phyloP scores from a whole-genome alignment of 2,888 invertebrate species.

The Amphiduros pacificus region DNA sequence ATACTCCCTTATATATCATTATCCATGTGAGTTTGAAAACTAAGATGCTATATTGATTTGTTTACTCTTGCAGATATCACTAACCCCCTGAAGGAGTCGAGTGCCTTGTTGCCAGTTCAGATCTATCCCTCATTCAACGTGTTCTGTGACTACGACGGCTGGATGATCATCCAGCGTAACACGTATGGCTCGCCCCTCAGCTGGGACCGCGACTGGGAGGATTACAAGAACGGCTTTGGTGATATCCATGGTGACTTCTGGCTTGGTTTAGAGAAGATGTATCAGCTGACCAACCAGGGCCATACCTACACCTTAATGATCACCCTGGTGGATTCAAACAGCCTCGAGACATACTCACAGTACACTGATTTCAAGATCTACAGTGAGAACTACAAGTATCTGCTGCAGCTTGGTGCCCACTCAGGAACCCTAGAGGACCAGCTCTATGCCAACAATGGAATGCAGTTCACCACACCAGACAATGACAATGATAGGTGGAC shows the following conservation, averaged over 20 bases:
- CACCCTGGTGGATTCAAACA: conserved; percentile 26
- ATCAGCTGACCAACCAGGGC: conserved; percentile 31
- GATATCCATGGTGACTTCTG: conserved; percentile 28
- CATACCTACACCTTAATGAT: conserved; percentile 29
- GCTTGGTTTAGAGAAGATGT: conserved; percentile 31
- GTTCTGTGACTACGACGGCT: conserved; percentile 18
- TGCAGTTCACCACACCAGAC: conserved; percentile 13
- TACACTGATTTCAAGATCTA: conserved; percentile 18
- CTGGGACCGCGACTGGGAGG: conserved; percentile 12
- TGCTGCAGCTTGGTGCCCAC: conserved; percentile 7
- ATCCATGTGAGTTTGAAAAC: too few species aligned
- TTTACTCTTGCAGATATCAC: conserved; percentile 6
- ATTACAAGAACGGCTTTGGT: conserved; percentile 21
- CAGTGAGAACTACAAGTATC: conserved; percentile 6
- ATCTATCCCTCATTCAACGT: conserved; percentile 13
- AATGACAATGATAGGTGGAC: conserved; percentile 11
- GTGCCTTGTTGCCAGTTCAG: conserved; percentile 14
- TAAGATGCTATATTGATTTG: not conserved
- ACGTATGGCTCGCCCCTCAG: not conserved
- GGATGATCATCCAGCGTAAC: conserved; percentile 12
- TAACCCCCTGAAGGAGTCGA: conserved; percentile 4
- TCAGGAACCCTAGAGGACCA: conserved; percentile 7
- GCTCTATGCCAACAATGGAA: conserved; percentile 1
- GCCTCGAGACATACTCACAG: conserved; percentile 22
- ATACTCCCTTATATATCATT: too few species aligned